phyloP scores from a whole-genome alignment of 2,113 vertebrate genomes.

The Hiodon alosoides region DNA sequence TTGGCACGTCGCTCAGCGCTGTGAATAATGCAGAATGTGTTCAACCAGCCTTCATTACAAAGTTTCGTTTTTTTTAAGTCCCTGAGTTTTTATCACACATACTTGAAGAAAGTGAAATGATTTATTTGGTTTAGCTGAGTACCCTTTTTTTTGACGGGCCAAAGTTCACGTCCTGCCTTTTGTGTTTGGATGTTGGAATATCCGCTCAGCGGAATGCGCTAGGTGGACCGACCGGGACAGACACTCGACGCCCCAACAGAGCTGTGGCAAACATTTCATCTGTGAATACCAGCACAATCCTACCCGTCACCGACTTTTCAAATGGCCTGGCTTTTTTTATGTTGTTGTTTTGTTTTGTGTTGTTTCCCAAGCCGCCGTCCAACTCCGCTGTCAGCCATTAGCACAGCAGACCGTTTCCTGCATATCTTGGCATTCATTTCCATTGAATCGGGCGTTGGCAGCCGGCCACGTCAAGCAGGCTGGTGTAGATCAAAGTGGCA shows the following conservation, averaged over 20 bases:
- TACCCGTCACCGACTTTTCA: not conserved
- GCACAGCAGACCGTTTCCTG: conserved; percentile 24
- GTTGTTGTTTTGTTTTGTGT: too few species aligned
- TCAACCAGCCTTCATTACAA: too few species aligned
- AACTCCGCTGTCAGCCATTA: conserved; percentile 30
- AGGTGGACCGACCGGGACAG: too few species aligned
- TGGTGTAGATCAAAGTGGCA: conserved; percentile 24
- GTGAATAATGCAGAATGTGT: too few species aligned
- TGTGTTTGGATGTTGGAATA: not conserved
- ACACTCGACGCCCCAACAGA: not conserved
- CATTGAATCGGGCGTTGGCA: conserved; percentile 37
- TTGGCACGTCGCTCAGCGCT: too few species aligned
- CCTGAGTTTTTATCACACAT: too few species aligned
- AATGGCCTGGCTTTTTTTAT: not conserved
- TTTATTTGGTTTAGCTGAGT: not conserved
- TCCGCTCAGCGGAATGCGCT: not conserved
- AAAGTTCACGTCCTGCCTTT: too few species aligned
- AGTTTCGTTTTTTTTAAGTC: too few species aligned
- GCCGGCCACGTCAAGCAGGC: conserved; percentile 27
- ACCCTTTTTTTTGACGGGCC: not conserved
- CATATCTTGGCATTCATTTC: conserved; percentile 32
- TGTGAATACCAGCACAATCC: too few species aligned
- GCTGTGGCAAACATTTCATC: not conserved
- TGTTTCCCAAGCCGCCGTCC: conserved; percentile 14
- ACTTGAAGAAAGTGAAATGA: not conserved